These are phyloP conservation scores for Synanthedon myopaeformis DNA, from an alignment of 2,888 invertebrate genomes.

Conservation along the genomic window DNA sequence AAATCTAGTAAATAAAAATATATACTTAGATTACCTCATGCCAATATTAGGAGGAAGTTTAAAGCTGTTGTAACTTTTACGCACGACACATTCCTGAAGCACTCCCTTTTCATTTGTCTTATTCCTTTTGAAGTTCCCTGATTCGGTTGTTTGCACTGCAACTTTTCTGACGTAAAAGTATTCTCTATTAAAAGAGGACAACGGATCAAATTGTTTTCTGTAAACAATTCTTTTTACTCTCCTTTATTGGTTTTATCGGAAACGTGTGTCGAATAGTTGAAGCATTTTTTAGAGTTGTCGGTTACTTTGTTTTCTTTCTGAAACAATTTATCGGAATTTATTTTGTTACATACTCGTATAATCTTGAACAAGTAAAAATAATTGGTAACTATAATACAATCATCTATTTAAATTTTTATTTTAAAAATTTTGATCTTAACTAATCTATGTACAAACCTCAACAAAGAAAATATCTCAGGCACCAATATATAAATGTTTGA, in stretches of 20 bases:
- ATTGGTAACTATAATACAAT: too few relatives aligned
- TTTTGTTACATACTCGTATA: too few relatives aligned
- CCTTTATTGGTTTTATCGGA: constrained; percentile 54
- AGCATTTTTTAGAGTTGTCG: constrained; percentile 7
- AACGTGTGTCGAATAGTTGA: constrained; percentile 39
- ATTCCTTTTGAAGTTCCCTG: constrained; percentile 42
- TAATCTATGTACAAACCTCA: too few relatives aligned
- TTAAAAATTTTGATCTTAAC: too few relatives aligned
- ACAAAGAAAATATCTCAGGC: too few relatives aligned
- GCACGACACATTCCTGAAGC: not conserved
- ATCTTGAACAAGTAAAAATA: too few relatives aligned
- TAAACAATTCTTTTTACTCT: constrained; percentile 44
- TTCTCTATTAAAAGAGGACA: constrained; percentile 56
- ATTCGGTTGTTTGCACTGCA: constrained; percentile 31
- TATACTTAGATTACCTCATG: too few relatives aligned
- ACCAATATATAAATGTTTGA: too few relatives aligned
- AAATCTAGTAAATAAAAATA: too few relatives aligned
- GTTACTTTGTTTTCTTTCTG: not conserved
- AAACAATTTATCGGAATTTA: not conserved
- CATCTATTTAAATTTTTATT: too few relatives aligned
- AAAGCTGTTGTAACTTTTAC: not conserved
- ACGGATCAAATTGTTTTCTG: constrained; percentile 45
- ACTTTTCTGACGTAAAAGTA: constrained; percentile 53
- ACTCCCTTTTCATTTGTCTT: constrained; percentile 41
- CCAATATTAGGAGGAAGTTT: too few relatives aligned